Evolutionary conservation across 2,797 vertebrate species (phyloP), one percentile per base, ranked within the genome.

Genomic region (Hapalemur alaotrensis): DNA sequence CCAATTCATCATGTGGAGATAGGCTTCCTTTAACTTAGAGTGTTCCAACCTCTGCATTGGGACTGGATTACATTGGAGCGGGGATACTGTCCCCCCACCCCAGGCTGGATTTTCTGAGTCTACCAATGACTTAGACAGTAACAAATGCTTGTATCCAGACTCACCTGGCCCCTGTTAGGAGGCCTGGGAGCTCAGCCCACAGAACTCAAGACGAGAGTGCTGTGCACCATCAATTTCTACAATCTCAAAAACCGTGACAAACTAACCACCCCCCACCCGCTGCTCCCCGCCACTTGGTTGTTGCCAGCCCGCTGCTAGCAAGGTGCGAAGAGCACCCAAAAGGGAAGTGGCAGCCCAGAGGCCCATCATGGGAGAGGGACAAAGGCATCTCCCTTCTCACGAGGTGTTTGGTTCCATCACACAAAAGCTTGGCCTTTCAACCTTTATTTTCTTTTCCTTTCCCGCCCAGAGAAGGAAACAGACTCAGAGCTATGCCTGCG

Each of bases 321-420:
- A 88, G 57, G 48, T 1, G 1, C 5, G 14, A 41, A 35, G 25
- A 32, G 35, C 4, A 23, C 48, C 54, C 52, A 0, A 13, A 76
- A 54, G 80, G n/a, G 70, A 76, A 43, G 23, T 13, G 5, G 18
- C 4, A 0, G 28, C n/a, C 3, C 2, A 28, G 43, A 17, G 30
- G 48, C 46, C 14, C 0, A 13, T 3, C 3, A 23, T 43, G 25
- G 41, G 46, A 22, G 18, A 43, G 46, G 35, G 78, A 80, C 79
- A 61, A 54, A 83, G 52, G 23, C 38, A 5, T 4, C 1, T 0
- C 2, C 35, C 38, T 84, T 90, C 48, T 80, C 48, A 13, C 0
- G 0, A n/a, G n/a, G 70, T 52, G 22, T 43, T 79, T 0, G 0
- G 7, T 67, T 79, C 46, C 6, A 41, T n/a, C 0, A 6, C 35